Evolutionary conservation across 2,797 vertebrate species (phyloP).

Genomic region (Luscinia luscinia): DNA sequence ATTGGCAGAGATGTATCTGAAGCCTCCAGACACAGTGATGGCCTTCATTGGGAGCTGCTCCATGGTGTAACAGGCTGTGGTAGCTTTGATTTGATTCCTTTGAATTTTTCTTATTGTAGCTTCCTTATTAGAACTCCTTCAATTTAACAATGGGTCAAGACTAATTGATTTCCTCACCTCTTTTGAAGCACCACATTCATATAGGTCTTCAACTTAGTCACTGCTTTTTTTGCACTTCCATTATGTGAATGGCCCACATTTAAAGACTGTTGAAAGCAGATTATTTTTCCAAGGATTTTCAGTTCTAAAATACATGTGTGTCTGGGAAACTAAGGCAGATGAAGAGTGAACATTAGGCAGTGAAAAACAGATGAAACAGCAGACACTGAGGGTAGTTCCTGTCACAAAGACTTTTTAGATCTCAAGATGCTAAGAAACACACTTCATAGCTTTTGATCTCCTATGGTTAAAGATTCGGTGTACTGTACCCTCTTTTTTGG

Average conservation of each 20-base stretch:
- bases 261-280: neutral
- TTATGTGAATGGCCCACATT: neutral
- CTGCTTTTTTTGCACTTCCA: neutral
- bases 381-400: neutral
- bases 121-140: neutral
- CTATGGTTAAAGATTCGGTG: neutral
- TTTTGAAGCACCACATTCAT: neutral
- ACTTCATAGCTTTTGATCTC: neutral
- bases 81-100: neutral
- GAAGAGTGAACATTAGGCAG: neutral
- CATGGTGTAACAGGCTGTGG: neutral
- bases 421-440: neutral
- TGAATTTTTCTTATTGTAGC: neutral
- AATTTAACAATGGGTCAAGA: fast-evolving
- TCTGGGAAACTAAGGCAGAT: neutral
- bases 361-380: neutral
- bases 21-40: neutral
- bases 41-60: fast-evolving
- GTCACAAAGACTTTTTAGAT: neutral
- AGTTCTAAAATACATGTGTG: neutral
- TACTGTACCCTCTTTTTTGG: neutral
- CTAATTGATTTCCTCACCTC: neutral
- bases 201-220: fast-evolving
- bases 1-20: neutral
- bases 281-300: neutral